These are phyloP conservation scores for Eleutherodactylus coqui DNA, from an alignment of 2,797 vertebrate genomes.

Conservation along the genomic window DNA sequence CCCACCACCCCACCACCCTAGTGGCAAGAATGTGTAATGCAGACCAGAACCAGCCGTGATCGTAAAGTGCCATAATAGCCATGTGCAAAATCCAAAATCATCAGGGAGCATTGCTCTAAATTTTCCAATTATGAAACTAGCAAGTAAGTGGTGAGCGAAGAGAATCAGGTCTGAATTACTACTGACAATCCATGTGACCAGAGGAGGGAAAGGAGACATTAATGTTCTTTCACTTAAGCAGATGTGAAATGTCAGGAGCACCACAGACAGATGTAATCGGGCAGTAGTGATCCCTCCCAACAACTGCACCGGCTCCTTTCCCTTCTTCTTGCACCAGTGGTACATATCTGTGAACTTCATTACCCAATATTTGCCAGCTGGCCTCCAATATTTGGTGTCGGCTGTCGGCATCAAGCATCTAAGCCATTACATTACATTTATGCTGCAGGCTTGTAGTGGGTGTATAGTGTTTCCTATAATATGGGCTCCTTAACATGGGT, in stretches of 20 bases:
- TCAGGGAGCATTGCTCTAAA: too few relatives aligned
- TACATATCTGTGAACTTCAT: slow-evolving; percentile 21
- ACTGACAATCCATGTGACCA: background rate
- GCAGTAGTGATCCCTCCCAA: slow-evolving; percentile 27
- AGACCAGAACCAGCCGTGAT: background rate
- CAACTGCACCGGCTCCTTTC: slow-evolving; percentile 33
- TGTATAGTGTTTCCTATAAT: background rate
- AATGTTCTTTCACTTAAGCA: background rate
- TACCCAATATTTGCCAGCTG: slow-evolving; percentile 38
- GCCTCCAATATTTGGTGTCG: background rate
- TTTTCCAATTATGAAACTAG: background rate
- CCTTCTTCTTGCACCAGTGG: background rate
- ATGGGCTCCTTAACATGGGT: too few relatives aligned
- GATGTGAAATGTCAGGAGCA: slow-evolving; percentile 43
- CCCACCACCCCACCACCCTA: too few relatives aligned
- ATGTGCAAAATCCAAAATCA: too few relatives aligned
- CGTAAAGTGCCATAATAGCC: too few relatives aligned
- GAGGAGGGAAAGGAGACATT: background rate
- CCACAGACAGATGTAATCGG: slow-evolving; percentile 30
- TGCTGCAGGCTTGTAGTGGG: background rate
- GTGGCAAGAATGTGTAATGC: too few relatives aligned
- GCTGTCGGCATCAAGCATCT: too few relatives aligned
- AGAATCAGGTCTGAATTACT: background rate
- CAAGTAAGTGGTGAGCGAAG: background rate
- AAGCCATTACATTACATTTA: background rate